A percentile compares a stretch with the other conserved stretches of the same genome.
phyloP scores from a whole-genome alignment of 1,140 invertebrate genomes.

The Brachionus asplanchnoidis region DNA sequence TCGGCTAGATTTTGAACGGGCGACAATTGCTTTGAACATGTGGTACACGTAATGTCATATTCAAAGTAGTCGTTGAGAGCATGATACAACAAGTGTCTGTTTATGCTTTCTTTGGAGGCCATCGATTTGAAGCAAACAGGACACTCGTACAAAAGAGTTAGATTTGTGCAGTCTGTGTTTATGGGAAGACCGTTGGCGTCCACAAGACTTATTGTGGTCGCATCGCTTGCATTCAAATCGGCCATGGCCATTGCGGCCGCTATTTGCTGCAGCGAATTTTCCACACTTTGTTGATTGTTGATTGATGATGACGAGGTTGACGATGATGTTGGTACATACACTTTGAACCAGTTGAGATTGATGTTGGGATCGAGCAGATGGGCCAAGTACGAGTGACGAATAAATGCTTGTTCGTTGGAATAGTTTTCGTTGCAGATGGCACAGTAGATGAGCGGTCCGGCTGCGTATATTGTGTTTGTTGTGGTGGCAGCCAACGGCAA shows the following conservation, averaged over 20 bases:
- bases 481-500: not conserved
- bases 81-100: slow-evolving; percentile 33
- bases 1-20: slow-evolving; percentile 25
- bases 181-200: slow-evolving; percentile 25
- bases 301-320: no score
- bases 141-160: slow-evolving; percentile 21
- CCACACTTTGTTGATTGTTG: not conserved
- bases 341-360: slow-evolving; percentile 38
- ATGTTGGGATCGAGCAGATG: slow-evolving; percentile 39
- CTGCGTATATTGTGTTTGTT: slow-evolving; percentile 6
- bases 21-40: slow-evolving; percentile 22
- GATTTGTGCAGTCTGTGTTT: not conserved
- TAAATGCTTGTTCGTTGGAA: slow-evolving; percentile 39
- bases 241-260: slow-evolving; percentile 41
- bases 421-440: slow-evolving; percentile 36
- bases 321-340: not conserved
- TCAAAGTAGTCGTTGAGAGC: slow-evolving; percentile 15
- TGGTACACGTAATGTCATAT: slow-evolving; percentile 28
- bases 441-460: slow-evolving; percentile 32
- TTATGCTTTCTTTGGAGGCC: not conserved
- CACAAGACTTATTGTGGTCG: slow-evolving; percentile 31
- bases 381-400: slow-evolving; percentile 9
- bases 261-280: slow-evolving; percentile 11
- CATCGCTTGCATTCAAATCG: slow-evolving; percentile 20
- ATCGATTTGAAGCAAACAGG: slow-evolving; percentile 30